Conservation (phyloP, 2,888 invertebrate genomes). For the Anagyrus pseudococci region DNA sequence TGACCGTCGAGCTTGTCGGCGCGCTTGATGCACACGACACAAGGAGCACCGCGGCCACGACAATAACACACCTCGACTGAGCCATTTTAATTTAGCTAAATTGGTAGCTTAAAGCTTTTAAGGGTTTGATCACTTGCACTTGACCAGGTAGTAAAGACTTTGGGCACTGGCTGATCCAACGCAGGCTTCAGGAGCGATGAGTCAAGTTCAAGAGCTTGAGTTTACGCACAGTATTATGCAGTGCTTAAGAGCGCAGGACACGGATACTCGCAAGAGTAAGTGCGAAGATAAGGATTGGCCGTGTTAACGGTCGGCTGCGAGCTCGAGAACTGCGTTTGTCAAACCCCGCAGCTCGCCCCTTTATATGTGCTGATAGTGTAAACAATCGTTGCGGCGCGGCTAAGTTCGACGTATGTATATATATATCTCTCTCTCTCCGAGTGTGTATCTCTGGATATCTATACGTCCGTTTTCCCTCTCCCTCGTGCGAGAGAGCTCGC, state of each 20-base stretch:
- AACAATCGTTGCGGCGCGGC: conserved; percentile 44
- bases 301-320: conserved; percentile 43
- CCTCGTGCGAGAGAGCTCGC: no score
- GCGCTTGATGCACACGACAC: conserved; percentile 19
- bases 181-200: no score
- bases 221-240: no score
- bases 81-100: no score
- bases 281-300: neutral
- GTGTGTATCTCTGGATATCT: no score
- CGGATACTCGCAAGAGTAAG: neutral
- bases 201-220: no score
- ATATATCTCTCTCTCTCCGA: neutral
- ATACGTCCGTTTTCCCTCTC: no score
- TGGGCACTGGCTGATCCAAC: no score
- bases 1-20: conserved; percentile 34
- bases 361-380: conserved; percentile 59
- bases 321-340: conserved; percentile 59
- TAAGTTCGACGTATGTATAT: no score
- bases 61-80: neutral
- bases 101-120: no score
- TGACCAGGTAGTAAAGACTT: neutral
- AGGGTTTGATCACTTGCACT: conserved; percentile 11
- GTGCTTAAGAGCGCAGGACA: neutral
- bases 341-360: conserved; percentile 57
- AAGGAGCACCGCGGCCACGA: neutral